Conservation (phyloP, 92 coral and sea anemone species). For the Phymanthus crucifer region DNA sequence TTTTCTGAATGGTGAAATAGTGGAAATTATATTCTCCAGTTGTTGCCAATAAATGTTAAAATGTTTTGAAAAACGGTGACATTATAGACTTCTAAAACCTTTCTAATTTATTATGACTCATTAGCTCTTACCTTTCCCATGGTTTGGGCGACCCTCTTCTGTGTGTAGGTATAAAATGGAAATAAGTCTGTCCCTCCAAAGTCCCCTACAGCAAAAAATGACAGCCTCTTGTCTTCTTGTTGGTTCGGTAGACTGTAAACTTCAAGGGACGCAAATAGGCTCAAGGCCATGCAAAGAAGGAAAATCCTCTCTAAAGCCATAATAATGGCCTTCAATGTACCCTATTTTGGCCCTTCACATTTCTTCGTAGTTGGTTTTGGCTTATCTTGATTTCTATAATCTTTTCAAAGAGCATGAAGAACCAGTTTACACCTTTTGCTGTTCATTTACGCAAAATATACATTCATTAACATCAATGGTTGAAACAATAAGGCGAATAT, state of each 20-base stretch:
- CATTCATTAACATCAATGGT: no score
- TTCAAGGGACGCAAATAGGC: conserved; percentile 23
- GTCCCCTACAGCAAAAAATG: conserved; percentile 82
- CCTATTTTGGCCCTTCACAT: not conserved
- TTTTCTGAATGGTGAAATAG: not conserved
- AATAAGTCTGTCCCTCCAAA: conserved; percentile 72
- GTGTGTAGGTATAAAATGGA: conserved; percentile 68
- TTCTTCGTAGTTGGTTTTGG: not conserved
- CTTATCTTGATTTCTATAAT: not conserved
- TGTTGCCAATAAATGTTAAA: not conserved
- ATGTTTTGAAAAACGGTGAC: not conserved
- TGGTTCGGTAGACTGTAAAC: not conserved
- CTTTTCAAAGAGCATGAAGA: no score
- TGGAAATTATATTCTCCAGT: not conserved
- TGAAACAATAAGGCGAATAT: no score
- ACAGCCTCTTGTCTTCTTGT: conserved; percentile 11
- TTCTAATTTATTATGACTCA: not conserved
- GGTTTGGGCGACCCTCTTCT: conserved; percentile 59
- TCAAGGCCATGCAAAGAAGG: conserved; percentile 26
- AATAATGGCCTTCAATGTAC: not conserved
- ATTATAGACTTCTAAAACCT: not conserved
- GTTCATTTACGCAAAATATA: no score
- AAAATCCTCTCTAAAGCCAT: not conserved
- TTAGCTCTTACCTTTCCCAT: conserved; percentile 73
- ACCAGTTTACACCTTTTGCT: not conserved